Conservation (phyloP, 2,113 vertebrate species). For the Colius striatus region DNA sequence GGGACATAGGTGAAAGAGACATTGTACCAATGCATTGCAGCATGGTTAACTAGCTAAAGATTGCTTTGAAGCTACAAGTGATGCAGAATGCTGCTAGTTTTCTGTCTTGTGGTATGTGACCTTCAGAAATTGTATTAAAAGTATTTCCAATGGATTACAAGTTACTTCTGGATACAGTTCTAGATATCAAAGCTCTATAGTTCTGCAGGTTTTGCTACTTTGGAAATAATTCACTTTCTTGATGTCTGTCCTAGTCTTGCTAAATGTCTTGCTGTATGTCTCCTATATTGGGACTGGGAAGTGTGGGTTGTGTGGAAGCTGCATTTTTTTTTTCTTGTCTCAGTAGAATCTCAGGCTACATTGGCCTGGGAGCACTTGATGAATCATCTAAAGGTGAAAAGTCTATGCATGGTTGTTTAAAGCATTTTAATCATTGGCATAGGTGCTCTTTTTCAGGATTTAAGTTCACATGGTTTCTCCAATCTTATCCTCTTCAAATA, state of each 20-base stretch:
- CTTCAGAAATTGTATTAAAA: neutral
- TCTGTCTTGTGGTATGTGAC: neutral
- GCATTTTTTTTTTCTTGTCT: neutral
- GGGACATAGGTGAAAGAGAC: neutral
- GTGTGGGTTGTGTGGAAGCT: neutral
- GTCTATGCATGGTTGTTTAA: neutral
- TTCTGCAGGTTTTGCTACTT: neutral
- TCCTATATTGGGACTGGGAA: neutral
- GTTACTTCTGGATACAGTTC: neutral
- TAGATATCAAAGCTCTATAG: neutral
- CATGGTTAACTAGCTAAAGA: neutral
- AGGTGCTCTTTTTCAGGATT: neutral
- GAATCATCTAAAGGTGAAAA: neutral
- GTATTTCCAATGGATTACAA: neutral
- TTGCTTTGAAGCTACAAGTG: neutral
- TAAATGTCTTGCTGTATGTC: neutral
- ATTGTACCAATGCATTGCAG: neutral
- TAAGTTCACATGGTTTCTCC: neutral
- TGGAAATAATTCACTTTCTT: neutral
- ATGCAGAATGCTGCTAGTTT: neutral
- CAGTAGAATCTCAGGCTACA: neutral
- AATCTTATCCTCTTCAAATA: neutral
- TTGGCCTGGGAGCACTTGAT: neutral
- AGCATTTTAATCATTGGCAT: neutral
- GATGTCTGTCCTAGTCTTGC: neutral